Conservation (phyloP, 2,797 vertebrate genomes). For the Pteropus rufus region DNA sequence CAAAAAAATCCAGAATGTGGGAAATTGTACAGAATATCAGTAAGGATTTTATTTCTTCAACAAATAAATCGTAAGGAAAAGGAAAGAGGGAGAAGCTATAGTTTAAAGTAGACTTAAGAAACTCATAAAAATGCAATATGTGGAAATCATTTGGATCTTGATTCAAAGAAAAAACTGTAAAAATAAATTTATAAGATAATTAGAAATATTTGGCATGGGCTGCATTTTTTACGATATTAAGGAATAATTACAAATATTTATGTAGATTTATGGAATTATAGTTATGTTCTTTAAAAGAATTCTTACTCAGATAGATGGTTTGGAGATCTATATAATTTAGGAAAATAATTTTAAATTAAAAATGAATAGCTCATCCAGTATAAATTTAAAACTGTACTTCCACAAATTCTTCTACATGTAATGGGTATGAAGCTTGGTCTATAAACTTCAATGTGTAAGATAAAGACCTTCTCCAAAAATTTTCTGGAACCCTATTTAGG, state of each 20-base stretch:
- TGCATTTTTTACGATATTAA: background rate
- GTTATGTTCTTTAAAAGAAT: background rate
- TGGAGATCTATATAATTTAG: background rate
- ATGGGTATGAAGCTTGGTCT: background rate
- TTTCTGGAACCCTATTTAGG: background rate
- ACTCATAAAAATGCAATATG: background rate
- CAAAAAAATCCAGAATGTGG: background rate
- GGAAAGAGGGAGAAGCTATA: background rate
- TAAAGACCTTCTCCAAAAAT: background rate
- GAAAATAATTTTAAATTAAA: background rate
- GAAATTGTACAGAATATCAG: background rate
- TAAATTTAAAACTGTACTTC: background rate
- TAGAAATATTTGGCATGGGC: background rate
- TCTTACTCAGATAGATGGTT: background rate
- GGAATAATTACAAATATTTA: background rate
- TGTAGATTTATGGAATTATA: background rate
- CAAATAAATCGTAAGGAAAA: background rate
- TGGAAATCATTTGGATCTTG: background rate
- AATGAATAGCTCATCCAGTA: background rate
- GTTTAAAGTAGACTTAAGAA: background rate
- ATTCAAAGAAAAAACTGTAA: background rate
- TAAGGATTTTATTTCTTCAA: background rate
- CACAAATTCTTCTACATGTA: background rate
- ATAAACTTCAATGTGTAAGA: background rate
- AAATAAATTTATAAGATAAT: background rate